Evolutionary conservation across 2,113 vertebrate species (phyloP).

Genomic region (Lates calcarifer): DNA sequence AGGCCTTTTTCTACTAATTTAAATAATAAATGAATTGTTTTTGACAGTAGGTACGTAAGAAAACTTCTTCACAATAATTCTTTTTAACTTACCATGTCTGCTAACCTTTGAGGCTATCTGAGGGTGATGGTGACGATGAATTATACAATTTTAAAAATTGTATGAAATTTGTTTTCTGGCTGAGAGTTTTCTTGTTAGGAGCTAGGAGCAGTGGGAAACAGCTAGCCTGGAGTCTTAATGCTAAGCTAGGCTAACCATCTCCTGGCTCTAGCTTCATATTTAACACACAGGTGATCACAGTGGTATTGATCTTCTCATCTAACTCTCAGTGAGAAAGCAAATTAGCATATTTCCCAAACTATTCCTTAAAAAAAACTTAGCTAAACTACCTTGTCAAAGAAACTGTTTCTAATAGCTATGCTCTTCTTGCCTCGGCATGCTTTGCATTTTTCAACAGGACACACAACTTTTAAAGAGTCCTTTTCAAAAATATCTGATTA

Average conservation of each 20-base stretch:
- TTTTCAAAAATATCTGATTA: background rate
- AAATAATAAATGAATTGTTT: background rate
- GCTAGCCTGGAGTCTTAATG: background rate
- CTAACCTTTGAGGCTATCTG: slow-evolving; percentile 19
- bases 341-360: background rate
- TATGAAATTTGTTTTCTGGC: slow-evolving; percentile 1
- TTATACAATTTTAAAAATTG: background rate
- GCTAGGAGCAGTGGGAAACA: slow-evolving; percentile 11
- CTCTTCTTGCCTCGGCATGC: slow-evolving; percentile 72
- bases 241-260: slow-evolving; percentile 1
- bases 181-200: background rate
- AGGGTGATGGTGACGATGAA: slow-evolving; percentile 49
- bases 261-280: slow-evolving; percentile 2
- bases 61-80: slow-evolving; percentile 8
- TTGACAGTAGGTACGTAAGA: slow-evolving; percentile 4
- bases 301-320: background rate
- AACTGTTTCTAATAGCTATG: slow-evolving; percentile 54
- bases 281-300: background rate
- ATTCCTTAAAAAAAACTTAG: slow-evolving; percentile 1
- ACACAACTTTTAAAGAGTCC: slow-evolving; percentile 24
- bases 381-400: slow-evolving; percentile 13
- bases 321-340: slow-evolving; percentile 4
- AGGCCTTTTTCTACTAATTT: background rate
- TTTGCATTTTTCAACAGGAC: slow-evolving; percentile 67
- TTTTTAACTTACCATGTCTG: background rate